Base-by-base conservation (phyloP, 2,113 vertebrate species). In the Brachirus orientalis region DNA sequence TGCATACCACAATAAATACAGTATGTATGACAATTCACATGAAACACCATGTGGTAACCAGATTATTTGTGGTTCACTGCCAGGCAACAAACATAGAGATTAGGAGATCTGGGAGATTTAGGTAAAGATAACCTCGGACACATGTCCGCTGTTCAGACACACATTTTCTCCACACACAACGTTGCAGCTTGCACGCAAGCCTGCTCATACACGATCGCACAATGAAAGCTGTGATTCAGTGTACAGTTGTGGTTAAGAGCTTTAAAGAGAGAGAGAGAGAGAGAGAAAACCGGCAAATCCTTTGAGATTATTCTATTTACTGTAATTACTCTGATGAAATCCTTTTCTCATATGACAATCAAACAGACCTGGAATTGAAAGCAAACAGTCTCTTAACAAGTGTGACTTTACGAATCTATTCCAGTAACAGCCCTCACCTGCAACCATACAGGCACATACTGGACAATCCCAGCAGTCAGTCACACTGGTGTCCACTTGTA, bases 51-150 rank as follows among this genome's bases (percentile, higher is more conserved):
- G 8, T 18, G 11, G 56, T 22, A 53, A 71, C 51, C 65, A 76
- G 77, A 85, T 81, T 83, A 77, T 48, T 63, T 44, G 37, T 61
- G 28, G 37, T 44, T 41, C 28, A 52, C 70, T 75, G 53, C 67
- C 43, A 17, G 62, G 65, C 72, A 48, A 51, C 51, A 76, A 82
- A 74, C 70, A 83, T 69, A 55, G 66, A 83, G 85, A 87, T 88
- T 69, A 86, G 78, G 54, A 81, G 66, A 83, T 89, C 75, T 86
- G 47, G 54, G 53, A 45, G 79, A 41, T 86, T 89, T 77, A 80
- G 46, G 51, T 41, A 64, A 37, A 17, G 63, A 80, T 58, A 72
- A 69, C 43, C 33, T 70, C n/a, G 41, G 44, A 78, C 43, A 80
- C 22, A 69, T 71, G 56, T 72, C 28, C 54, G 45, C 17, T 35